phyloP scores from a whole-genome alignment of 2,113 vertebrate genomes.

The Percopsis transmontana region DNA sequence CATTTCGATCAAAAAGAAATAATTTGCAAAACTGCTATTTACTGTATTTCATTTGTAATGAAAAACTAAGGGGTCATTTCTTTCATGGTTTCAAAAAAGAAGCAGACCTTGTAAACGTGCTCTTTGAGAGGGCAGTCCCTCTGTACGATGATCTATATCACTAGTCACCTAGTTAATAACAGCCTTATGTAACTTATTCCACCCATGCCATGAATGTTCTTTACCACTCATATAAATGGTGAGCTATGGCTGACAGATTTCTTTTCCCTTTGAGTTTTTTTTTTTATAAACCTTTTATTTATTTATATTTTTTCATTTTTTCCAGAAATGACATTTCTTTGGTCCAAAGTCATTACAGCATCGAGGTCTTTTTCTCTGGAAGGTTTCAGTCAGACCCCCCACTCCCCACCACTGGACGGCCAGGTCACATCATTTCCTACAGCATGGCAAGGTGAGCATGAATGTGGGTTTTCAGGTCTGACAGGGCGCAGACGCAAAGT shows the following conservation, averaged over 20 bases:
- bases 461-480: conserved; percentile 8
- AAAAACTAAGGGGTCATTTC: too few species aligned
- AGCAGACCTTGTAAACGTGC: background rate
- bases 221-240: background rate
- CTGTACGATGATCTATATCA: background rate
- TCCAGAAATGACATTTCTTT: background rate
- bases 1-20: too few species aligned
- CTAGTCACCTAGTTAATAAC: background rate
- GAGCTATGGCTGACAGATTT: background rate
- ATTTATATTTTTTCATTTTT: too few species aligned
- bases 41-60: too few species aligned
- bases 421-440: conserved; percentile 12
- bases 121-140: background rate
- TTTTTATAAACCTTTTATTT: too few species aligned
- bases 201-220: background rate
- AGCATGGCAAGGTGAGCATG: conserved; percentile 9
- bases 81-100: background rate
- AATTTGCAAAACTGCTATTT: too few species aligned
- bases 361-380: background rate
- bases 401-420: background rate
- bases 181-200: conserved; percentile 26
- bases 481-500: conserved; percentile 16
- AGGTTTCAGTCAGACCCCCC: conserved; percentile 14
- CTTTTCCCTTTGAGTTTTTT: background rate
- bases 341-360: background rate